A percentile compares a stretch with the other conserved stretches of the same genome.
Evolutionary conservation across 2,888 invertebrate genomes (phyloP).

Genomic region (Argyra leucocephala): DNA sequence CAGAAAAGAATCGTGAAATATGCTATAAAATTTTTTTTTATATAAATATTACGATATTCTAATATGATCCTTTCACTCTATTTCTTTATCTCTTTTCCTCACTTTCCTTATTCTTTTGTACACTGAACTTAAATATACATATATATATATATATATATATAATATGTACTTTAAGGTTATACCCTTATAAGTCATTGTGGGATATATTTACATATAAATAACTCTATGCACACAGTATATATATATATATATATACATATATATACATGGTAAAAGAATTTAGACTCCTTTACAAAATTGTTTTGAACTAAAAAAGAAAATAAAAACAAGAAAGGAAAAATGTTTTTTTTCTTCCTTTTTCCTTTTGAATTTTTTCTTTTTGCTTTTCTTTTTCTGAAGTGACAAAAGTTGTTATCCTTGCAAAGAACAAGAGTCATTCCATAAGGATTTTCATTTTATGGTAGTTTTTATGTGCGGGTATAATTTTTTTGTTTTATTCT

Average conservation of each 20-base stretch:
- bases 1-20: not conserved
- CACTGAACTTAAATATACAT: not conserved
- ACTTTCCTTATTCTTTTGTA: not conserved
- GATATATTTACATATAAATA: not conserved
- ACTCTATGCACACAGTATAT: not conserved
- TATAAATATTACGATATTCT: no score
- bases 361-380: not conserved
- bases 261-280: not conserved
- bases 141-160: no score
- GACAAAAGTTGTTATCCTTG: constrained; percentile 3
- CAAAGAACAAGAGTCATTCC: constrained; percentile 1
- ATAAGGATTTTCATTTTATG: constrained; percentile 1
- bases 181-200: not conserved
- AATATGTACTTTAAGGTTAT: not conserved
- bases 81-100: not conserved
- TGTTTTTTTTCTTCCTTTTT: not conserved
- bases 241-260: not conserved
- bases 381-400: not conserved
- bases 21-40: not conserved
- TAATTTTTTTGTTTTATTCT: not conserved
- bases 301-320: not conserved
- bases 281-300: not conserved
- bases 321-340: not conserved
- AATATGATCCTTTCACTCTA: no score
- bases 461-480: not conserved